Base-by-base conservation (phyloP, 2,888 invertebrate species). In the Phaedon cochleariae region DNA sequence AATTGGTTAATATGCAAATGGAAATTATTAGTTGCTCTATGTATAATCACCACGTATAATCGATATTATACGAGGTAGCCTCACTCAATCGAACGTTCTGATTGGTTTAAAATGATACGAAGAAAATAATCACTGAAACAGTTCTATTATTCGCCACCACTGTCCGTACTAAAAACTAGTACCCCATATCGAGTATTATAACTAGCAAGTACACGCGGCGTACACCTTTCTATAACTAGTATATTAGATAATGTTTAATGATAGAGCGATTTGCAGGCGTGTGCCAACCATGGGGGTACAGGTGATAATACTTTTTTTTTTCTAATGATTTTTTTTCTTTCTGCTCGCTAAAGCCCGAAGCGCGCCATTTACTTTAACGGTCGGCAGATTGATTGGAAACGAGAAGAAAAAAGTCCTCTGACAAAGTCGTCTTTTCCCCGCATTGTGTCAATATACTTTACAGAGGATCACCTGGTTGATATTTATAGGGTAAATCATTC, bases 251-350 rank as follows among this genome's bases (percentile, higher is more conserved):
- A 34, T 73, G 74, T 74, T 74, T 76, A 78, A 77, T 77, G 74
- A 75, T 73, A 73, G 68, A 74, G 72, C 73, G 72, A 74, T 75
- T 77, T 74, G 64, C 74, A 67, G 75, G 70, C 79, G 78, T 79
- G 79, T 77, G 78, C 74, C 74, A 67, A 65, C 66, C 71, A 77
- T 79, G 79, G 64, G 79, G 79, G 79, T 79, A 79, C 79, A 79
- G 79, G 79, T 79, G 79, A 78, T 78, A 77, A 73, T 62, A 73
- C 73, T 78, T 78, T 77, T 78, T 74, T 48, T 26, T 12, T 46
- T n/a, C n/a, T n/a, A n/a, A n/a, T n/a, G n/a, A 29, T 48, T 45
- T 41, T n/a, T 59, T 54, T 29, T 29, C 46, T 58, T 58, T 63
- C 58, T 52, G 53, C 26, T 57, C 26, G 48, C 51, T 46, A 51